Conservation (phyloP, 2,113 vertebrate genomes). For the Psophia crepitans region DNA sequence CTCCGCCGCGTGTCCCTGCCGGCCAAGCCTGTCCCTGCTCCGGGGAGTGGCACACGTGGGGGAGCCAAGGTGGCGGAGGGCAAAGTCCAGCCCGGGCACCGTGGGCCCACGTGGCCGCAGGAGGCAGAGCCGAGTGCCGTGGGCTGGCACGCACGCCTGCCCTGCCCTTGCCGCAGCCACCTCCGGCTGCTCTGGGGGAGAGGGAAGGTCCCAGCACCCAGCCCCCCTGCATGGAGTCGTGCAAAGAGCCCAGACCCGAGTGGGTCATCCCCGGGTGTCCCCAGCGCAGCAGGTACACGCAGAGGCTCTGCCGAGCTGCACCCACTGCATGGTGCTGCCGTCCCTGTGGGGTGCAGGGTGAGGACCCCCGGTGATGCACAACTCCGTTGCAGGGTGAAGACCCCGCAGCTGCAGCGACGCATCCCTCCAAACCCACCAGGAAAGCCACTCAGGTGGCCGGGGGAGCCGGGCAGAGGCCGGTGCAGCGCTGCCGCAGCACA, state of each 20-base stretch:
- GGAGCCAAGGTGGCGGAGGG: not conserved
- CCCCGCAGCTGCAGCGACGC: fast-evolving
- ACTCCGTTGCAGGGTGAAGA: not conserved
- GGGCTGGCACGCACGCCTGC: not conserved
- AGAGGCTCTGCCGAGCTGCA: fast-evolving
- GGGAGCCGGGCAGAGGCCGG: fast-evolving
- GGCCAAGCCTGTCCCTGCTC: not conserved
- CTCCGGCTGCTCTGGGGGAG: fast-evolving
- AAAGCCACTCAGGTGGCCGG: fast-evolving
- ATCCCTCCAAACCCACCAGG: not conserved
- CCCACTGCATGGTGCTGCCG: fast-evolving
- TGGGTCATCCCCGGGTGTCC: fast-evolving
- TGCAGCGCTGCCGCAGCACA: fast-evolving
- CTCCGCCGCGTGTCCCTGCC: fast-evolving
- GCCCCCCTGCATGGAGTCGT: fast-evolving
- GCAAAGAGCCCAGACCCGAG: fast-evolving
- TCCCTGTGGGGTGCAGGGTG: fast-evolving
- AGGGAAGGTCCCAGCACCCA: not conserved
- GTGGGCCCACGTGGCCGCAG: not conserved
- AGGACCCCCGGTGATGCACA: fast-evolving
- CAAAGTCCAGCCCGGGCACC: not conserved
- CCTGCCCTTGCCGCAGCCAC: not conserved
- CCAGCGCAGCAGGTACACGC: fast-evolving
- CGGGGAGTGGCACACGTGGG: not conserved
- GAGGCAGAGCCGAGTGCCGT: not conserved